These are phyloP conservation scores for Liolophura sinensis DNA, from an alignment of 1,140 invertebrate genomes.

Conservation along the genomic window DNA sequence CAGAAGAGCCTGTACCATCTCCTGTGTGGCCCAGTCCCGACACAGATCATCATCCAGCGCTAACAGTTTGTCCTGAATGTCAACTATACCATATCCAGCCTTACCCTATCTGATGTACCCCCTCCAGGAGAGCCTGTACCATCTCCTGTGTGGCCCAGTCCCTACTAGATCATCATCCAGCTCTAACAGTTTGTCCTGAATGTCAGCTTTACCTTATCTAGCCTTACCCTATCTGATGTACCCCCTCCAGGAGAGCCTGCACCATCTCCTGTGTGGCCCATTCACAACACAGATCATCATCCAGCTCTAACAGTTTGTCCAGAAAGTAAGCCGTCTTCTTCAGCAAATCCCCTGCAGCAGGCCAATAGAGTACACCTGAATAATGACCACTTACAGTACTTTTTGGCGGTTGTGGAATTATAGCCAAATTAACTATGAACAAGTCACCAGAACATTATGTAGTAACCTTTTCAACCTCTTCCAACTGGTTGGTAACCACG, in stretches of 20 bases:
- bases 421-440: too few species aligned
- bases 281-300: slow-evolving; percentile 36
- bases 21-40: slow-evolving; percentile 30
- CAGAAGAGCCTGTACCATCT: slow-evolving; percentile 23
- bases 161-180: slow-evolving; percentile 36
- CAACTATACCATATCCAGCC: neutral
- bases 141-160: slow-evolving; percentile 33
- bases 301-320: slow-evolving; percentile 39
- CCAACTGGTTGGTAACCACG: too few species aligned
- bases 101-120: slow-evolving; percentile 14
- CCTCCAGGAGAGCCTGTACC: slow-evolving; percentile 35
- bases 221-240: slow-evolving; percentile 43
- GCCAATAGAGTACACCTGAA: neutral
- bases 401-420: too few species aligned
- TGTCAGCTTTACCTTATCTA: slow-evolving; percentile 39
- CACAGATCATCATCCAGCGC: slow-evolving; percentile 43
- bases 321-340: slow-evolving; percentile 44
- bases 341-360: slow-evolving; percentile 44
- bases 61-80: slow-evolving; percentile 41
- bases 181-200: slow-evolving; percentile 42
- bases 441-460: too few species aligned
- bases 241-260: slow-evolving; percentile 34
- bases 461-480: too few species aligned
- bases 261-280: slow-evolving; percentile 37
- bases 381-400: too few species aligned